These are phyloP conservation scores for Halyomorpha halys DNA, from an alignment of 1,140 invertebrate species.

Conservation along the genomic window DNA sequence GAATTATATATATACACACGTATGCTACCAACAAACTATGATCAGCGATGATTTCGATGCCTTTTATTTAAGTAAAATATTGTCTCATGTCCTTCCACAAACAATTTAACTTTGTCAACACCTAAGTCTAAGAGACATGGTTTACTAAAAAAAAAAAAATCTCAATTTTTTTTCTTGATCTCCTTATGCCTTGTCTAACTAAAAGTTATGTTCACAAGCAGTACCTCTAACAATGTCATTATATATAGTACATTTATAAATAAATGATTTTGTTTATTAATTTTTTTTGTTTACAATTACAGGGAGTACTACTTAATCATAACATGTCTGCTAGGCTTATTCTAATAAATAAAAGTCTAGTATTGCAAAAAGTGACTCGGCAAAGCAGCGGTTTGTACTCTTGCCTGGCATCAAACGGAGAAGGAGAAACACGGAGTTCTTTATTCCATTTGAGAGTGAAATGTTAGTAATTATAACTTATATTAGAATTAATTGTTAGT, in stretches of 20 bases:
- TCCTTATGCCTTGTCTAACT: too few species aligned
- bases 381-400: slow-evolving; percentile 48
- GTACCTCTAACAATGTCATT: background rate
- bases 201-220: too few species aligned
- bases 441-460: slow-evolving; percentile 49
- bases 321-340: slow-evolving; percentile 53
- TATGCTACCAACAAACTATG: too few species aligned
- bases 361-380: slow-evolving; percentile 49
- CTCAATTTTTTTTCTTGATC: too few species aligned
- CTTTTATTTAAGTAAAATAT: too few species aligned
- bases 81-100: too few species aligned
- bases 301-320: slow-evolving; percentile 47
- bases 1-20: too few species aligned
- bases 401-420: slow-evolving; percentile 47
- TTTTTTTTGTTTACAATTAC: slow-evolving; percentile 33
- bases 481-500: too few species aligned
- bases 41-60: too few species aligned
- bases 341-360: slow-evolving; percentile 52
- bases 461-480: slow-evolving; percentile 44
- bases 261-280: slow-evolving; percentile 1
- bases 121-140: too few species aligned
- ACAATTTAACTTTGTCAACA: too few species aligned
- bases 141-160: too few species aligned
- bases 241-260: background rate
- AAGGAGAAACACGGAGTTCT: slow-evolving; percentile 46